Percentiles rank a stretch among this genome's conserved stretches.
Evolutionary conservation across 2,888 invertebrate species (phyloP).

Genomic region (Doris montereyensis): DNA sequence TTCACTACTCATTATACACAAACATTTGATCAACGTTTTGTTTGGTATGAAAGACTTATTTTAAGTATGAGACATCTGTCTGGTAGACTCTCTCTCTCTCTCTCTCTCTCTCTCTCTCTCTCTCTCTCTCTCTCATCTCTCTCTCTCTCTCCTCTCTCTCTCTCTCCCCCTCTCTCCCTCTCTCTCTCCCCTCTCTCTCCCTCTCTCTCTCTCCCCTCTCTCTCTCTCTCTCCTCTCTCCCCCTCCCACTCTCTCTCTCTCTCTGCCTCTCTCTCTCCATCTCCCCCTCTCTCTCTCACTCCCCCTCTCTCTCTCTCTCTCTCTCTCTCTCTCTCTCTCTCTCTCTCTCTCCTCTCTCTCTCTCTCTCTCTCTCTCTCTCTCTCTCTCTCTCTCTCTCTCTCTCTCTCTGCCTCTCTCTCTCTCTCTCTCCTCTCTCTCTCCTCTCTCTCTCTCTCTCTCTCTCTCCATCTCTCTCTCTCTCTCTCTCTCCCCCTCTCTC

Average conservation of each 20-base stretch:
- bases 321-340: neutral
- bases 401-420: neutral
- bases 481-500: neutral
- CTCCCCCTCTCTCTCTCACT: neutral
- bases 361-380: neutral
- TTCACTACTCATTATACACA: too few relatives aligned
- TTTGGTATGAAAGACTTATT: too few relatives aligned
- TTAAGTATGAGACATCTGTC: too few relatives aligned
- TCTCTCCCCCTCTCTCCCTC: neutral
- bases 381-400: neutral
- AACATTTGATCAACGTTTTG: too few relatives aligned
- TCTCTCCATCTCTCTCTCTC: neutral
- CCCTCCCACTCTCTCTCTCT: too few relatives aligned
- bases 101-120: too few relatives aligned
- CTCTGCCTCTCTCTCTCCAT: too few relatives aligned
- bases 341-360: neutral
- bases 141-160: neutral
- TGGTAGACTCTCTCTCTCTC: too few relatives aligned
- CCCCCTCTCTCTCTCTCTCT: neutral
- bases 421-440: neutral
- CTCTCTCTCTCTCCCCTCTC: neutral
- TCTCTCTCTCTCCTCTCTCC: too few relatives aligned
- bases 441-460: neutral
- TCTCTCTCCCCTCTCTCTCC: neutral
- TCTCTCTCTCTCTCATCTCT: conserved; percentile 8